Evolutionary conservation across 2,888 invertebrate genomes (phyloP).

Genomic region (Ormia ochracea): DNA sequence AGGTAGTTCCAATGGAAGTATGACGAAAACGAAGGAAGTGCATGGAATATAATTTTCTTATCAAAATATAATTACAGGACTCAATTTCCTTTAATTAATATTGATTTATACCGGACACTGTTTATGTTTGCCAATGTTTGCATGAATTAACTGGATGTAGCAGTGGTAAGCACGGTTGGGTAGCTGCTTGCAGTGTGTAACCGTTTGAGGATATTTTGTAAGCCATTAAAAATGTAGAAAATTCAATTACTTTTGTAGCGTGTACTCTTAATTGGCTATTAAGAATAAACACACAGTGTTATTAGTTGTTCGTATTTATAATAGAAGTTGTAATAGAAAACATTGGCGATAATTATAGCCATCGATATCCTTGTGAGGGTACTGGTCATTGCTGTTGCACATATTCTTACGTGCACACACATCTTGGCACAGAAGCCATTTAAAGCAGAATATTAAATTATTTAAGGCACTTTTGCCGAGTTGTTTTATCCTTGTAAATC

Average conservation of each 20-base stretch:
- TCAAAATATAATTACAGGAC: conserved; percentile 57
- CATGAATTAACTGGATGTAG: background rate
- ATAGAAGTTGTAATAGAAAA: conserved; percentile 29
- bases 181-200: background rate
- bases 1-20: conserved; percentile 2
- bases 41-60: conserved; percentile 46
- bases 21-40: conserved; percentile 28
- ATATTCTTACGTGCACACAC: background rate
- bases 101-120: conserved; percentile 50
- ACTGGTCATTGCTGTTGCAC: background rate
- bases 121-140: conserved; percentile 1
- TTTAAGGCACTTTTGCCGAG: conserved; percentile 5
- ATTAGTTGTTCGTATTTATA: conserved; percentile 1
- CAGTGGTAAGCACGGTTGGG: background rate
- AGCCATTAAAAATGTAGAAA: conserved; percentile 69
- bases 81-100: conserved; percentile 61
- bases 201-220: conserved; percentile 43
- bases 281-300: conserved; percentile 64
- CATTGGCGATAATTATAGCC: conserved; percentile 32
- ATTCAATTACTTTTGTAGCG: conserved; percentile 76
- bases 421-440: background rate
- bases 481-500: conserved; percentile 9
- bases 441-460: conserved; percentile 29
- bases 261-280: conserved; percentile 77
- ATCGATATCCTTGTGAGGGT: conserved; percentile 24